A percentile compares a stretch with the other conserved stretches of the same genome.
These are phyloP conservation scores for Pseudorectes ferrugineus DNA, from an alignment of 2,113 vertebrate genomes.

Conservation along the genomic window DNA sequence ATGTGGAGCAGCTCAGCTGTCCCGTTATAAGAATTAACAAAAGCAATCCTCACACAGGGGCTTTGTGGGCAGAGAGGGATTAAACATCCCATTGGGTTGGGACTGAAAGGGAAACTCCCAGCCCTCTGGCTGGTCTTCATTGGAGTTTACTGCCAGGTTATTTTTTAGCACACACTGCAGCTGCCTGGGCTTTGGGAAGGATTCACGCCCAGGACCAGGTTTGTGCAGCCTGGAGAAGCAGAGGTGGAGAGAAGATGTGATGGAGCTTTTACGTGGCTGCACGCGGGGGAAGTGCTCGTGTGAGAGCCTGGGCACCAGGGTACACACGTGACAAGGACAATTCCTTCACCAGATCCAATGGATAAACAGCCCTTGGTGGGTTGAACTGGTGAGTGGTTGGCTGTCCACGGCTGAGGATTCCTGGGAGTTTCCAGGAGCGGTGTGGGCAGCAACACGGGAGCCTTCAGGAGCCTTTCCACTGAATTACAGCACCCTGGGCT, in stretches of 20 bases:
- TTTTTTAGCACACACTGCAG: background rate
- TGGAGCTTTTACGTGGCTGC: background rate
- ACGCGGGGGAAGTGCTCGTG: fast-evolving
- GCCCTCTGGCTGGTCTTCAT: background rate
- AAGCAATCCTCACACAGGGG: background rate
- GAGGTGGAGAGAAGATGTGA: background rate
- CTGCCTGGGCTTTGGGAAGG: background rate
- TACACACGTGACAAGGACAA: fast-evolving
- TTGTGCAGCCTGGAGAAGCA: background rate
- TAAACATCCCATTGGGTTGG: background rate
- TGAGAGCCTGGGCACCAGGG: background rate
- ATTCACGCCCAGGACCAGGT: background rate
- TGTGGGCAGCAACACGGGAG: fast-evolving
- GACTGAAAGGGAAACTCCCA: background rate
- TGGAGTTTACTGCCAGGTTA: background rate
- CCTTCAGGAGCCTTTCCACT: background rate
- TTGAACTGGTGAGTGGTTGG: background rate
- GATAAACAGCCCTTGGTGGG: background rate
- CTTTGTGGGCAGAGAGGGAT: background rate
- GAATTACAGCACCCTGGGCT: background rate
- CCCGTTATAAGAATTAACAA: background rate
- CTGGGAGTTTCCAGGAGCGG: background rate
- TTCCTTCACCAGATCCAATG: background rate
- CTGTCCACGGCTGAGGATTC: background rate
- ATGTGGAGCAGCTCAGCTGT: background rate